Conservation (phyloP, 2,797 vertebrate species). For the Hipposideros larvatus region DNA sequence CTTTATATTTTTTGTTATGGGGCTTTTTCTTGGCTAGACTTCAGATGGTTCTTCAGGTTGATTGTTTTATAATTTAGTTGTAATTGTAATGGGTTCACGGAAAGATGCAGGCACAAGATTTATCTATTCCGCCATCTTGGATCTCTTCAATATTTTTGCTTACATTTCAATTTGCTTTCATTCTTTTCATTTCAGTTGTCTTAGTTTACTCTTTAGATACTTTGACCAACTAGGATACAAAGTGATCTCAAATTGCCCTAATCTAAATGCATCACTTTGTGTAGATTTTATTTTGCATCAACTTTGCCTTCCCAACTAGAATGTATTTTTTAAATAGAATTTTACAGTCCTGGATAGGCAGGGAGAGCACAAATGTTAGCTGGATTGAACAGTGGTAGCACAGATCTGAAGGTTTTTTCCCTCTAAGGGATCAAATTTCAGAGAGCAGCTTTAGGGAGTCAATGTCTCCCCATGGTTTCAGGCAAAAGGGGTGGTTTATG, state of each 20-base stretch:
- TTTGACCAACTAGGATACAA: background rate
- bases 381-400: background rate
- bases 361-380: background rate
- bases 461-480: background rate
- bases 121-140: no score
- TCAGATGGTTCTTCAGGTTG: no score
- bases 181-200: background rate
- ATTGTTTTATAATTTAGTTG: no score
- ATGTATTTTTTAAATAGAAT: background rate
- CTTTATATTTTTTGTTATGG: no score
- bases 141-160: no score
- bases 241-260: background rate
- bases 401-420: background rate
- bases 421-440: background rate
- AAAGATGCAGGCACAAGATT: no score
- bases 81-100: no score
- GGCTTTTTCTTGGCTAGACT: no score
- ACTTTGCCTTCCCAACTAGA: background rate
- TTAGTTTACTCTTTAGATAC: background rate
- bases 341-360: background rate
- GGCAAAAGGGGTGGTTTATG: background rate
- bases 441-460: background rate
- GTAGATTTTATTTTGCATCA: conserved; percentile 17
- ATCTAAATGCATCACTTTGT: background rate
- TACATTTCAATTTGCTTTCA: background rate